Percentiles rank a stretch among this genome's conserved stretches.
Evolutionary conservation across 2,797 vertebrate genomes (phyloP).

Genomic region (Momotus momota): DNA sequence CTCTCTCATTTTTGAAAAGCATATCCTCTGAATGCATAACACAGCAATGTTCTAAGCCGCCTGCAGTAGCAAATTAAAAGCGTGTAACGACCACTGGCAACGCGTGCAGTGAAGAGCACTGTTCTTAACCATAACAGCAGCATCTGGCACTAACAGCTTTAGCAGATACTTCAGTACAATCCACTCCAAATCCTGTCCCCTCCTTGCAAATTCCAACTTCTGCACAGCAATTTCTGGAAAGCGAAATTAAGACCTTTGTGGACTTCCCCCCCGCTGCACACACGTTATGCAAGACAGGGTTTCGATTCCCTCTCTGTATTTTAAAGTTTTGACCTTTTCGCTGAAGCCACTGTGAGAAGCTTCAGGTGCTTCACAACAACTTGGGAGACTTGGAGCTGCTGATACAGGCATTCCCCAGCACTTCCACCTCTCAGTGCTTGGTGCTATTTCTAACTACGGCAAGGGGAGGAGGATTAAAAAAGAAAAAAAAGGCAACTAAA

Average conservation of each 20-base stretch:
- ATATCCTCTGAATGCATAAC: neutral
- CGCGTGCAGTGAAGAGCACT: accelerated
- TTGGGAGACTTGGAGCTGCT: neutral
- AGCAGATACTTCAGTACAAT: neutral
- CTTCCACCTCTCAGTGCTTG: neutral
- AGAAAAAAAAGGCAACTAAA: neutral
- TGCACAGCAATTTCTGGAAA: neutral
- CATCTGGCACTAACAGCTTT: neutral
- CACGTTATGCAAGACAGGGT: neutral
- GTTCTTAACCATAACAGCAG: neutral
- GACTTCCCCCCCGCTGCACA: neutral
- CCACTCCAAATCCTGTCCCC: neutral
- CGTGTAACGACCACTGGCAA: neutral
- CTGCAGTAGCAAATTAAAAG: neutral
- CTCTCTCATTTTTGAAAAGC: neutral
- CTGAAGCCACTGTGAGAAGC: neutral
- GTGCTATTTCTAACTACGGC: neutral
- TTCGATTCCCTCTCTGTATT: neutral
- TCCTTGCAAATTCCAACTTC: neutral
- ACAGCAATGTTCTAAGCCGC: neutral
- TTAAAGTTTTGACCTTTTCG: neutral
- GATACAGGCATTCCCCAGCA: neutral
- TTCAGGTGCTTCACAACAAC: neutral
- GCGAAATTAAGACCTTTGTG: neutral
- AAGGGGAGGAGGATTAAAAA: neutral